Evolutionary conservation across 1,140 invertebrate genomes (phyloP).

Genomic region (Homarus americanus): DNA sequence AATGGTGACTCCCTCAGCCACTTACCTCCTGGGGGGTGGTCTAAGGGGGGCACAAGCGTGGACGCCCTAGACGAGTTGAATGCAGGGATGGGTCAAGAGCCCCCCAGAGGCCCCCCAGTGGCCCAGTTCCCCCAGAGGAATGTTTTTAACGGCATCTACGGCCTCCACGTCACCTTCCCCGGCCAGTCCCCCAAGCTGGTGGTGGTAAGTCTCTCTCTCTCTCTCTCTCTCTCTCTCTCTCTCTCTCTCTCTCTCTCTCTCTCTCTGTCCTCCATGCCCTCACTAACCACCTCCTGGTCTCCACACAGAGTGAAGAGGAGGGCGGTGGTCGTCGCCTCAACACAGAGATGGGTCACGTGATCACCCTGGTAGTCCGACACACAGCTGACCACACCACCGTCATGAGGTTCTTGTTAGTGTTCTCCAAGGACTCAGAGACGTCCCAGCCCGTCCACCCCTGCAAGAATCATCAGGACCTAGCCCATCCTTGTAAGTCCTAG

Average conservation of each 20-base stretch:
- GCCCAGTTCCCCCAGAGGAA: background rate
- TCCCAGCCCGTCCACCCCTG: constrained; percentile 33
- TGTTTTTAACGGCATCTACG: background rate
- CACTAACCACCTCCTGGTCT: too few relatives aligned
- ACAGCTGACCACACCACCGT: background rate
- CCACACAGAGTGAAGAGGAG: background rate
- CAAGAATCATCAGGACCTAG: constrained; percentile 8
- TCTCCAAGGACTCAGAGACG: constrained; percentile 24
- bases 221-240: background rate
- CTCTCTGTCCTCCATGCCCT: background rate
- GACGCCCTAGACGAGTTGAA: too few relatives aligned
- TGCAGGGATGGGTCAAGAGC: background rate
- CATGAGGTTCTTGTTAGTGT: background rate
- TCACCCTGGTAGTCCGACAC: background rate
- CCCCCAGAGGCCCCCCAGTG: background rate
- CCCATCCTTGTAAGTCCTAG: constrained; percentile 17
- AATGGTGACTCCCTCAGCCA: background rate
- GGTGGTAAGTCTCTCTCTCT: background rate
- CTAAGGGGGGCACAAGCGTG: background rate
- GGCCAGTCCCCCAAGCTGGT: background rate
- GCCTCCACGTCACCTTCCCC: background rate
- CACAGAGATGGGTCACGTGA: background rate
- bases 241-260: background rate
- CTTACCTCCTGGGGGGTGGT: background rate
- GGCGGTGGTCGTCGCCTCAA: background rate